Percentiles rank a stretch among this genome's conserved stretches.
Conservation (phyloP, 2,797 vertebrate species). For the Muraenolepis orangiensis region DNA sequence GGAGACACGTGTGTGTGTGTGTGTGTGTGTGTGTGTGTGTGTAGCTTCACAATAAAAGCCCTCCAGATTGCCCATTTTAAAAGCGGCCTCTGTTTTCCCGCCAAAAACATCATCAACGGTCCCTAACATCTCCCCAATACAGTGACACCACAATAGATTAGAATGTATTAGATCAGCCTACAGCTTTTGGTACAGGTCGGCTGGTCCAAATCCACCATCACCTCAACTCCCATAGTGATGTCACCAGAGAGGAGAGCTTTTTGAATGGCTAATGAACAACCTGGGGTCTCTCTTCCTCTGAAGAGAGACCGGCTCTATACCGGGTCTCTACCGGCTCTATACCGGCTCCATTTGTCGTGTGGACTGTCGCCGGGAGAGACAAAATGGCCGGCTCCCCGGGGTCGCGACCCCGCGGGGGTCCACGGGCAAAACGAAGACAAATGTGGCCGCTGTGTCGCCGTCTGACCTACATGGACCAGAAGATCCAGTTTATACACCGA, state of each 20-base stretch:
- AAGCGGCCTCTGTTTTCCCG: background rate
- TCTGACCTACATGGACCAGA: background rate
- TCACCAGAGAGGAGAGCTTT: too few species aligned
- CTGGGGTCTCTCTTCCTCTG: too few species aligned
- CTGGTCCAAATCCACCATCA: too few species aligned
- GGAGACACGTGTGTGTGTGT: background rate
- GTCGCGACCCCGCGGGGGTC: slow-evolving; percentile 57
- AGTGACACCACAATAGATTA: too few species aligned
- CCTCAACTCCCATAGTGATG: too few species aligned
- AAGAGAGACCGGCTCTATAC: background rate
- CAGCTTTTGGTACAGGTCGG: background rate
- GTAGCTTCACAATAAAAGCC: too few species aligned
- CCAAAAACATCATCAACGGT: too few species aligned
- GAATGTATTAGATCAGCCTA: background rate
- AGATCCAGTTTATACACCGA: background rate
- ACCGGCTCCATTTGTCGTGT: background rate
- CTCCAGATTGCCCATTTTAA: background rate
- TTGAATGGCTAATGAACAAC: background rate
- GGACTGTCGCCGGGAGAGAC: background rate
- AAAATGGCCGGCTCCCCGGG: slow-evolving; percentile 38
- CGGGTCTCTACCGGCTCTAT: background rate
- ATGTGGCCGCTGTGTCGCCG: slow-evolving; percentile 26
- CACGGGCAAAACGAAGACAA: slow-evolving; percentile 56
- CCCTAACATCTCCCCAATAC: too few species aligned
- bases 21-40: background rate